phyloP scores from a whole-genome alignment of 1,140 invertebrate species.

The Drosophila paulistorum region DNA sequence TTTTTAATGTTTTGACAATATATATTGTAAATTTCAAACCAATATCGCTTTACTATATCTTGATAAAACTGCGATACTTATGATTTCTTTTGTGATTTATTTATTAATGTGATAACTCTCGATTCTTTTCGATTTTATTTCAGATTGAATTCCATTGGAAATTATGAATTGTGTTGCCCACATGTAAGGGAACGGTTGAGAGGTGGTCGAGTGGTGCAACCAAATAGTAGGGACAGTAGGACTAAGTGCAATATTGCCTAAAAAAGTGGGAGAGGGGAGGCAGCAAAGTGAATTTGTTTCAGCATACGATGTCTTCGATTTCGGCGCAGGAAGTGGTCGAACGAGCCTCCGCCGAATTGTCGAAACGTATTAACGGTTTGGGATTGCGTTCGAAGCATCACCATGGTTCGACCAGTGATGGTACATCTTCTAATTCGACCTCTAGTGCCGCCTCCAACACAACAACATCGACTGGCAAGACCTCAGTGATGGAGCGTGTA shows the following conservation, averaged over 20 bases:
- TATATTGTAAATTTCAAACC: no score
- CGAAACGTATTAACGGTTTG: conserved; percentile 93
- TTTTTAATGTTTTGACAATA: no score
- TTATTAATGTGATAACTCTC: no score
- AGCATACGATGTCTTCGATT: conserved; percentile 83
- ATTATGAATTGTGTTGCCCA: not conserved
- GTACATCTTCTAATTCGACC: conserved; percentile 42
- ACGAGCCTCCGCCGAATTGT: conserved; percentile 93
- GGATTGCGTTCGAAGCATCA: conserved; percentile 89
- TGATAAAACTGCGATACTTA: no score
- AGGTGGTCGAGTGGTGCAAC: not conserved
- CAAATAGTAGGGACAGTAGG: not conserved
- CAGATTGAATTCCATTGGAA: not conserved
- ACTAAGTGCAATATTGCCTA: conserved; percentile 5
- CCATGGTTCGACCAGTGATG: conserved; percentile 68
- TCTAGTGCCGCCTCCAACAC: conserved; percentile 39
- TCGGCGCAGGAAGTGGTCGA: conserved; percentile 88
- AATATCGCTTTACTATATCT: no score
- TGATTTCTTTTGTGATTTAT: no score
- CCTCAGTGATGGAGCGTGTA: conserved; percentile 92
- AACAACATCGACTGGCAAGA: conserved; percentile 81
- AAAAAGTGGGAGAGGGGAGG: conserved; percentile 35
- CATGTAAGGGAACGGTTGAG: not conserved
- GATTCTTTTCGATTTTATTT: no score
- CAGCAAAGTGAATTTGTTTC: conserved; percentile 82